Evolutionary conservation across 2,797 vertebrate species (phyloP), one percentile per base, ranked within the genome.

Genomic region (Gallirallus australis): DNA sequence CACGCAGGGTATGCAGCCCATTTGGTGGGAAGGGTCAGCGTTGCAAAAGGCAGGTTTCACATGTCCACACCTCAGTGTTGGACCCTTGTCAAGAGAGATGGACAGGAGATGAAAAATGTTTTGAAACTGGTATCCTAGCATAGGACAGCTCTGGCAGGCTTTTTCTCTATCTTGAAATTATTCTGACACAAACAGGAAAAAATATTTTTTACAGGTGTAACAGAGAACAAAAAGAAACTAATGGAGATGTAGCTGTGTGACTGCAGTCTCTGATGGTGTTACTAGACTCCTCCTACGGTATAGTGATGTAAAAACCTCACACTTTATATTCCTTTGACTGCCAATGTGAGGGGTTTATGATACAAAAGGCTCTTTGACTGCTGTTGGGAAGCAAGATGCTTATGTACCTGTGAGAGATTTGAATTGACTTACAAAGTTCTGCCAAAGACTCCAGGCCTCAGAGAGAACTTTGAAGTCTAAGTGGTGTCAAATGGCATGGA

Each of bases 131-230:
- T 35, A 28, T 33, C 80, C n/a, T 17, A 33, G 18, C 7, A 48
- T 0, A 7, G 33, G n/a, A 24, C 3, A 4, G 30, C 3, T 15
- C 13, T 11, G 7, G 21, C 3, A 33, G 37, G n/a, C 9, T 52
- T 77, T 85, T 75, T 39, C 31, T 66, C 37, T 25, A 71, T 30
- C 15, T 76, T 57, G 30, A 88, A 85, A n/a, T 18, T 59, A 37
- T 53, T 60, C 39, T 68, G 66, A 24, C 45, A 31, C 3, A 56
- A 42, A 73, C 39, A 68, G 30, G 31, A 12, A 45, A 39, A 9
- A 39, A 9, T 24, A 24, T 35, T 89, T 66, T 75, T 84, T 18
- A 14, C 10, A 27, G 25, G 23, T 52, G 24, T 66, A 78, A 81
- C 8, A 7, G 31, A 60, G 54, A 3, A 39, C 64, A 28, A 35